Evolutionary conservation across 2,797 vertebrate species (phyloP).

Genomic region (Taenioides sp.): DNA sequence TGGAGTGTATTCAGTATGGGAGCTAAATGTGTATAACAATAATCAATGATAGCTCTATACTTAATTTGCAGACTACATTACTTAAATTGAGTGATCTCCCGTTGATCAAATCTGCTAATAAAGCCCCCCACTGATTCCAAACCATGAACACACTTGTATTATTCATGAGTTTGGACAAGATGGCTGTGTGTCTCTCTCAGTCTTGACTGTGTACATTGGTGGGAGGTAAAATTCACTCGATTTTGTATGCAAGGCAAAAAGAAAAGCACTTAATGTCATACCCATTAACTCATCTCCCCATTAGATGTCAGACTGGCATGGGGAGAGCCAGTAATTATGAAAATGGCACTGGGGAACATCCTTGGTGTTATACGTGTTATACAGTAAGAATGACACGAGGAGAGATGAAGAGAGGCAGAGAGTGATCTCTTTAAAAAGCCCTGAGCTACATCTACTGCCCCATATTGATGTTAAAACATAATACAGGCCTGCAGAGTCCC

Average conservation of each 20-base stretch:
- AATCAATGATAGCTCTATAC: not conserved
- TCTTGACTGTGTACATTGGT: conserved; percentile 18
- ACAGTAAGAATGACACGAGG: conserved; percentile 31
- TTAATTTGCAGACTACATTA: not conserved
- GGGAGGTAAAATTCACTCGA: conserved; percentile 27
- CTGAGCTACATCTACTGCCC: conserved; percentile 36
- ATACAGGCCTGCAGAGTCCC: conserved; percentile 42
- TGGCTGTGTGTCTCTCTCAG: conserved; percentile 5
- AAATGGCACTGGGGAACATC: conserved; percentile 39
- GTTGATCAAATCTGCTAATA: not conserved
- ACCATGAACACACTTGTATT: not conserved
- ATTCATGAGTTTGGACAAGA: not conserved
- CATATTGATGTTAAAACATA: conserved; percentile 53
- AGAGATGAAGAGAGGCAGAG: conserved; percentile 25
- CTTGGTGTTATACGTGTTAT: conserved; percentile 37
- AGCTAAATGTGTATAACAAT: not conserved
- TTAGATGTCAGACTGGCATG: conserved; percentile 44
- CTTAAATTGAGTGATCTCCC: not conserved
- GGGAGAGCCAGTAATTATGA: conserved; percentile 59
- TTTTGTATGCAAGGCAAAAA: conserved; percentile 26
- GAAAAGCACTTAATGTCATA: conserved; percentile 41
- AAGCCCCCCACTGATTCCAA: not conserved
- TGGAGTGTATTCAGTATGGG: not conserved
- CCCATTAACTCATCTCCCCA: conserved; percentile 47
- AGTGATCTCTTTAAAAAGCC: conserved; percentile 31